Conservation (phyloP, 30 jellyfish, hydroid and myxozoan species). For the Aurelia aurita region DNA sequence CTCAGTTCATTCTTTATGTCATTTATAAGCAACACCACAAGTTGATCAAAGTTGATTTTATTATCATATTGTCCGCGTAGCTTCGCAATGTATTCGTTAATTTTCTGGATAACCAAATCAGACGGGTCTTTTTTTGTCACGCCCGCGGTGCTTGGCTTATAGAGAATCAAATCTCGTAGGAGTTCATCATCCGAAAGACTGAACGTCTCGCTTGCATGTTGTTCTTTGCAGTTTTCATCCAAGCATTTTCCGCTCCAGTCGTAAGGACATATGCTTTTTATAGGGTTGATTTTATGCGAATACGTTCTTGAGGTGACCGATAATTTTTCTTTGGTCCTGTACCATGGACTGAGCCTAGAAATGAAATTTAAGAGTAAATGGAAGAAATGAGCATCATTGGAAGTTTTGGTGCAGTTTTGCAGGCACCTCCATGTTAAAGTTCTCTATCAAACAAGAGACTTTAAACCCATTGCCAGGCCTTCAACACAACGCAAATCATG, state of each 20-base stretch:
- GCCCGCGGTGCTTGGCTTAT: slow-evolving; percentile 63
- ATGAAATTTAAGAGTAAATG: background rate
- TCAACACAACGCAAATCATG: too few relatives aligned
- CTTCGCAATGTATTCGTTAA: slow-evolving; percentile 34
- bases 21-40: slow-evolving; percentile 64
- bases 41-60: slow-evolving; percentile 59
- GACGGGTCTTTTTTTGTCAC: slow-evolving; percentile 26
- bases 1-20: slow-evolving; percentile 39
- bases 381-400: background rate
- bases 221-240: slow-evolving; percentile 66
- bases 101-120: slow-evolving; percentile 21
- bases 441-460: too few relatives aligned
- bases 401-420: background rate
- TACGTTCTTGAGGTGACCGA: slow-evolving; percentile 70
- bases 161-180: slow-evolving; percentile 57
- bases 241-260: slow-evolving; percentile 88
- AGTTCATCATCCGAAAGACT: slow-evolving; percentile 56
- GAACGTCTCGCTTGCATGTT: slow-evolving; percentile 68
- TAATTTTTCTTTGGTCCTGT: slow-evolving; percentile 72
- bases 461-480: too few relatives aligned
- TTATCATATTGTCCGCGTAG: slow-evolving; percentile 29
- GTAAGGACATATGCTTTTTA: slow-evolving; percentile 61
- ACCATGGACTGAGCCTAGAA: slow-evolving; percentile 90
- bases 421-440: too few relatives aligned
- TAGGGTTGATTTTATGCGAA: slow-evolving; percentile 69